Conservation (phyloP, 2,797 vertebrate species). For the Tadarida brasiliensis region DNA sequence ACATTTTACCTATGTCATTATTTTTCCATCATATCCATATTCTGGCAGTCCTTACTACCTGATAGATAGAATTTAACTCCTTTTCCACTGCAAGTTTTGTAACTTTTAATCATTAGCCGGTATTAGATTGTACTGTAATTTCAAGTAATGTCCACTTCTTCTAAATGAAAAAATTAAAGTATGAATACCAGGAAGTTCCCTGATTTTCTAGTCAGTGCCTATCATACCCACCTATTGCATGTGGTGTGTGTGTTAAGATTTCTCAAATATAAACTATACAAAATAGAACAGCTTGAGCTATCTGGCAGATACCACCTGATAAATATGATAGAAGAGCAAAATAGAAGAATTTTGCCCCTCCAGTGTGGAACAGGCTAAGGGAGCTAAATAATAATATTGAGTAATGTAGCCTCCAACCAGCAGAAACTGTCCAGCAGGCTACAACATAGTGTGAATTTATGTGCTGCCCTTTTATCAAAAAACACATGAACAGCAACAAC, state of each 20-base stretch:
- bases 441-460: neutral
- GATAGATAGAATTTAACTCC: conserved; percentile 51
- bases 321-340: neutral
- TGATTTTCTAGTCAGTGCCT: conserved; percentile 10
- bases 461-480: neutral
- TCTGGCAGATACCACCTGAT: neutral
- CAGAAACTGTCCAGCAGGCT: neutral
- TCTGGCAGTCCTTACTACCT: conserved; percentile 24
- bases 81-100: conserved; percentile 15
- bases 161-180: conserved; percentile 16
- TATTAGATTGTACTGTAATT: neutral
- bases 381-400: neutral
- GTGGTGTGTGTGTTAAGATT: neutral
- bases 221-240: neutral
- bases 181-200: neutral
- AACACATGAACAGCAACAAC: neutral
- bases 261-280: neutral
- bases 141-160: neutral
- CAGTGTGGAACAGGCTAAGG: neutral
- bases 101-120: neutral
- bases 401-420: neutral
- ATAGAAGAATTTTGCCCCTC: neutral
- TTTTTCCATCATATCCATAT: conserved; percentile 48
- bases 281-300: neutral
- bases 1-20: conserved; percentile 42